Base-by-base conservation (phyloP, 2,888 invertebrate genomes). In the Lomographa bimaculata region DNA sequence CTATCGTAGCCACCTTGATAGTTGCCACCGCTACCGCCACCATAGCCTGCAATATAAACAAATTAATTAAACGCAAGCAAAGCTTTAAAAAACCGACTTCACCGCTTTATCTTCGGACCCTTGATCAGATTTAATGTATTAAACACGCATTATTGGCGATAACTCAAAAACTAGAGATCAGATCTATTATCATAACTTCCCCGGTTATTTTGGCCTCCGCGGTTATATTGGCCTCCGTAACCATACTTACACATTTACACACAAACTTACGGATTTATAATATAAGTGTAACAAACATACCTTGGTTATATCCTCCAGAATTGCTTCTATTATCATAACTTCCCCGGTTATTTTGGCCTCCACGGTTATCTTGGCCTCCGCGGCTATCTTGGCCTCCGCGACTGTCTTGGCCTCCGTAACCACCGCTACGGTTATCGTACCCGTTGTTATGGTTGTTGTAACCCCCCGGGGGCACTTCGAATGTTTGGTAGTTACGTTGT, bases 401-500 rank as follows among this genome's bases (percentile, higher is more conserved):
- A 37, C 34, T 49, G 51, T 57, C 46, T 10, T 42, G 38, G 7
- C 46, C 49, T 0, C 54, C 51, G 11, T 42, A 40, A n/a, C 46
- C 49, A 0, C 54, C 51, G 0, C 53, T 50, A 0, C 44, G 45
- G 1, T 39, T 50, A 32, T 65, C 64, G 18, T 60, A 66, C 20
- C 60, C 50, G 7, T 52, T 47, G 23, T 57, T 53, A 4, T 65
- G 64, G 7, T 57, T 44, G 24, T 47, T 39, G 9, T 48, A 41
- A n/a, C 82, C 81, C 0, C 85, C 84, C 0, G 76, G 74, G 0
- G 81, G 80, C 0, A 82, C 80, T 23, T 82, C 80, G 45, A 69
- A 80, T 0, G 81, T 79, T 63, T 82, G 81, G 49, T 79, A 83
- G 51, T 71, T 75, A 0, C 75, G 64, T 6, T 54, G 54, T 23